Percentiles rank a stretch among this genome's conserved stretches.
Evolutionary conservation across 1,140 invertebrate genomes (phyloP).

Genomic region (Lasaia peninsularis): DNA sequence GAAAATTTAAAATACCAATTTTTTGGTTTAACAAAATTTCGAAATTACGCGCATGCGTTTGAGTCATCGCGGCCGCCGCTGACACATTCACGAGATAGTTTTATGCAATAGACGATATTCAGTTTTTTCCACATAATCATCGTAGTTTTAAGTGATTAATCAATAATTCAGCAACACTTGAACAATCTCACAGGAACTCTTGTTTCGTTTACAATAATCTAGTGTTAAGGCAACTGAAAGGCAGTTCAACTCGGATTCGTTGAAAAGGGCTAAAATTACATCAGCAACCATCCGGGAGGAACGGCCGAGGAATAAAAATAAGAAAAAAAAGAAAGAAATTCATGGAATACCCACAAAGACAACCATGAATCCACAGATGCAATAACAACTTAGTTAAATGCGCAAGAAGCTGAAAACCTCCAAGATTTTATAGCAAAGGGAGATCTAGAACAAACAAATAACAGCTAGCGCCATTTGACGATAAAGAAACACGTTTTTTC

Average conservation of each 20-base stretch:
- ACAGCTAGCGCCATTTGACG: constrained; percentile 71
- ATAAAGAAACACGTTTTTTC: constrained; percentile 77
- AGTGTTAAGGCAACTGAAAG: constrained; percentile 71
- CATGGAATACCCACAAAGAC: constrained; percentile 47
- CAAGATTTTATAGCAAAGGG: constrained; percentile 70
- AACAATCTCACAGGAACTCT: constrained; percentile 59
- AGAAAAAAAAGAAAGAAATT: constrained; percentile 39
- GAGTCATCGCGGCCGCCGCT: constrained; percentile 56
- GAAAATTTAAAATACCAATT: constrained; percentile 63
- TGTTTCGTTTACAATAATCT: constrained; percentile 67
- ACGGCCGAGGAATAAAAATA: constrained; percentile 37
- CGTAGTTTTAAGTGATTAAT: constrained; percentile 71
- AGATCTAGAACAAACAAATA: constrained; percentile 68
- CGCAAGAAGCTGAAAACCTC: constrained; percentile 60
- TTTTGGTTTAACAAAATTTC: constrained; percentile 67
- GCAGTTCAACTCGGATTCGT: constrained; percentile 68
- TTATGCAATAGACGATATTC: constrained; percentile 73
- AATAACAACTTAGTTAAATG: constrained; percentile 66
- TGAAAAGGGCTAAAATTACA: constrained; percentile 63
- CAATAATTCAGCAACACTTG: constrained; percentile 76
- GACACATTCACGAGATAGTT: constrained; percentile 71
- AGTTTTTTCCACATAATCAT: constrained; percentile 71
- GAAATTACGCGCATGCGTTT: constrained; percentile 70
- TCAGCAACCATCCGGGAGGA: constrained; percentile 70
- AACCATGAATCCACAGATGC: constrained; percentile 53